phyloP scores from a whole-genome alignment of 2,113 vertebrate genomes.

The Nothoprocta pentlandii region DNA sequence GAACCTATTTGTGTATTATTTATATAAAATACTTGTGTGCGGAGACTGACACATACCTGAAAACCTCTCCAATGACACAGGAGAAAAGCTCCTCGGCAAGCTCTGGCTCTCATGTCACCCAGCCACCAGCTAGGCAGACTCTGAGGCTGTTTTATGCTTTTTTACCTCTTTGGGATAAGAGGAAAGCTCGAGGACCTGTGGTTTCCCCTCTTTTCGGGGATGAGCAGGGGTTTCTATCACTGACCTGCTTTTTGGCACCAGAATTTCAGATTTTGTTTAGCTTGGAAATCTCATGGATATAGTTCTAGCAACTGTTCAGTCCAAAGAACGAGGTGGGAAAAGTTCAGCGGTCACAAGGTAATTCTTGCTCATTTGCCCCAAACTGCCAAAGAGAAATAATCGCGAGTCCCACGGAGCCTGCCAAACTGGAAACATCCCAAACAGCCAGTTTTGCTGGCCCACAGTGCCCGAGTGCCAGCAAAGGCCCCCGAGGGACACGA shows the following conservation, averaged over 20 bases:
- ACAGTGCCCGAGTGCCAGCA: fast-evolving
- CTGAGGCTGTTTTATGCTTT: background rate
- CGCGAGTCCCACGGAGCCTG: background rate
- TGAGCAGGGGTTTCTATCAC: background rate
- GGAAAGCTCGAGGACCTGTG: background rate
- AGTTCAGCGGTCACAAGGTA: background rate
- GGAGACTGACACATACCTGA: fast-evolving
- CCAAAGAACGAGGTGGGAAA: background rate
- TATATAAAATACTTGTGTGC: background rate
- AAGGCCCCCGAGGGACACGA: background rate
- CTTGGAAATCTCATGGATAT: background rate
- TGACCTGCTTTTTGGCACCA: background rate
- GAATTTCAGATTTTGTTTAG: constrained; percentile 42
- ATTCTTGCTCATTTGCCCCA: background rate
- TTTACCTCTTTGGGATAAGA: background rate
- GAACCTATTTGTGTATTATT: background rate
- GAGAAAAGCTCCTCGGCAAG: background rate
- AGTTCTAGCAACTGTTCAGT: background rate
- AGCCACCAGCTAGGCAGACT: background rate
- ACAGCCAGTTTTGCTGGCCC: background rate
- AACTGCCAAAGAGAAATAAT: constrained; percentile 25
- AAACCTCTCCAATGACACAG: background rate
- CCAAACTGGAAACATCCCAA: background rate
- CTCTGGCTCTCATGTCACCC: background rate
- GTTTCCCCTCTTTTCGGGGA: background rate